Base-by-base conservation (phyloP, 2,113 vertebrate species). In the Typhlomys cinereus region DNA sequence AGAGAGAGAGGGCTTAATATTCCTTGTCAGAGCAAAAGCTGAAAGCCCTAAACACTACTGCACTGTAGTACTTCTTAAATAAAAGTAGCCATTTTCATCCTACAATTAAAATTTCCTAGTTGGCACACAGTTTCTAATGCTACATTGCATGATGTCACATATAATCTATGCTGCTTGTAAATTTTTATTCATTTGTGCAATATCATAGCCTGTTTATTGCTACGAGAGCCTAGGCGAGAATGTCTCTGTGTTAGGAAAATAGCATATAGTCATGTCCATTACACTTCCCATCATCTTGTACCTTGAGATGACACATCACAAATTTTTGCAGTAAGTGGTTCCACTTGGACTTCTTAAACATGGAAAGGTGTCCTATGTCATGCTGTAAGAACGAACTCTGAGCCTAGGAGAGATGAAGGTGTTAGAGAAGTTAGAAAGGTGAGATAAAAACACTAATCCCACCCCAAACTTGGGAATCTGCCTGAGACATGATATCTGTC, bases 251-350 rank as follows among this genome's bases (percentile, higher is more conserved):
- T 62, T 36, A 27, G n/a, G 29, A 6, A 79, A 57, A 48, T 66
- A 46, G n/a, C 2, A 2, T 23, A 34, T 1, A 41, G 70, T 27
- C 34, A 85, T 46, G 21, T 67, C 7, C 70, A 25, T 0, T 11
- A 46, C 9, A 8, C 44, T 71, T 87, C 36, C 36, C 34, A 29
- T 31, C 2, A 59, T 11, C 23, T 93, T 91, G 95, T 96, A 98
- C 98, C 93, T 98, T 94, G 86, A 98, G 95, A 67, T 98, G 98
- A 83, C 97, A 96, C 88, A 98, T 97, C 78, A 98, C 92, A 71
- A 98, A 97, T 50, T 92, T 97, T 18, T 98, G 98, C 50, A 98
- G 70, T 69, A 96, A 81, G 50, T 92, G 97, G 85, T 98, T 98
- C 98, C 98, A 98, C 64, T 92, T 98, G 50, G 96, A 90, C n/a